phyloP scores from a whole-genome alignment of 2,113 vertebrate genomes.

The Zootoca vivipara region DNA sequence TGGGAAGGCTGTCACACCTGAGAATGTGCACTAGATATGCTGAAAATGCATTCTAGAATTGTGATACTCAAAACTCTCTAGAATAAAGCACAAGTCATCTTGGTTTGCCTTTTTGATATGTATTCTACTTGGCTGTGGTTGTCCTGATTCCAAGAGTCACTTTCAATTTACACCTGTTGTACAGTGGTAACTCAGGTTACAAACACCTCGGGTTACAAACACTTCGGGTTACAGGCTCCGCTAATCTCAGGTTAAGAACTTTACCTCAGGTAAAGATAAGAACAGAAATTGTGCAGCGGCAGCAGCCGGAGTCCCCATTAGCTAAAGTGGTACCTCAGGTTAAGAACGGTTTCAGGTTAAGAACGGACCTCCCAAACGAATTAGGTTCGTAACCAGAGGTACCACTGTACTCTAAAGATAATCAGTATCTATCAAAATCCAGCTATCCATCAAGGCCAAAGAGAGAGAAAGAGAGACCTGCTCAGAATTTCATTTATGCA shows the following conservation, averaged over 20 bases:
- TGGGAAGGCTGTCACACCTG: constrained; percentile 21
- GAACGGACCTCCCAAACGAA: no score
- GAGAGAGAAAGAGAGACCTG: background rate
- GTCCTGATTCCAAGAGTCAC: background rate
- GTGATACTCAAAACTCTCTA: background rate
- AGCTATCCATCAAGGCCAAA: background rate
- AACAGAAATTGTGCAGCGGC: no score
- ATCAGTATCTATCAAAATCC: background rate
- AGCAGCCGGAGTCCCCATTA: no score
- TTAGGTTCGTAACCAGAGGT: no score
- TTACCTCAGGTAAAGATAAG: no score
- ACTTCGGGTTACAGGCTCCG: no score
- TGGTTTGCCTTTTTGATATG: constrained; percentile 6
- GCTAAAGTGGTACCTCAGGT: no score
- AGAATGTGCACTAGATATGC: background rate
- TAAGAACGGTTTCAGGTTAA: no score
- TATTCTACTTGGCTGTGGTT: constrained; percentile 14
- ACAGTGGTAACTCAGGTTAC: background rate
- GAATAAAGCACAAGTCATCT: background rate
- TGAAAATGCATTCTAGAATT: constrained; percentile 18
- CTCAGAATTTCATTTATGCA: background rate
- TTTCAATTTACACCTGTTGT: background rate
- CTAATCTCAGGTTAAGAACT: no score
- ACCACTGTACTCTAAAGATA: background rate
- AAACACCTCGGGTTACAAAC: no score